Percentiles rank a stretch among this genome's conserved stretches.
Conservation (phyloP, 2,888 invertebrate species). For the Orthosia gothica region DNA sequence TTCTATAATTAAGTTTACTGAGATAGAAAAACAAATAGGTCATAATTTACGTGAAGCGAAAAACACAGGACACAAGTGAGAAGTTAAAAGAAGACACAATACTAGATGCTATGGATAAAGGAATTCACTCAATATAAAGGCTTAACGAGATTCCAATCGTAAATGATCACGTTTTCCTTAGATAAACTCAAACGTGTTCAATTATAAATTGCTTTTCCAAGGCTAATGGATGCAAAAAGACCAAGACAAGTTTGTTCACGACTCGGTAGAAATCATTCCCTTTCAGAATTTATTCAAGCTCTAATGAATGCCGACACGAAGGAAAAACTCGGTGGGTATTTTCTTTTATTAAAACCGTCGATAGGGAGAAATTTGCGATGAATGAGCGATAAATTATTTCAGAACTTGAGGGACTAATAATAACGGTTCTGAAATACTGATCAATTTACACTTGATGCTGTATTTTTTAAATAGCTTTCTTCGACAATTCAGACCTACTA, state of each 20-base stretch:
- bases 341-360: not conserved
- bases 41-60: no score
- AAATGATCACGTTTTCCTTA: not conserved
- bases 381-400: not conserved
- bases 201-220: not conserved
- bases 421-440: not conserved
- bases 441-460: not conserved
- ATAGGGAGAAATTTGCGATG: not conserved
- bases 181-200: not conserved
- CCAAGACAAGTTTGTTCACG: not conserved
- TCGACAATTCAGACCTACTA: not conserved
- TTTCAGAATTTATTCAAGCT: slow-evolving; percentile 1
- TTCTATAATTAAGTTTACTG: no score
- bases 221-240: not conserved
- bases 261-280: not conserved
- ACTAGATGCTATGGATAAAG: no score
- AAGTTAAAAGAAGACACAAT: no score
- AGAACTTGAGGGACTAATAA: not conserved
- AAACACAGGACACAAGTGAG: no score
- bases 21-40: no score
- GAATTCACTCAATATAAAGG: not conserved
- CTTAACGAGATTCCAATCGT: not conserved
- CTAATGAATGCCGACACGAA: not conserved
- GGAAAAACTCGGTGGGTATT: not conserved
- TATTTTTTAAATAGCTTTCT: not conserved